Evolutionary conservation across 1,140 invertebrate species (phyloP), one percentile per base, ranked within the genome.

Genomic region (Camponotus floridanus): DNA sequence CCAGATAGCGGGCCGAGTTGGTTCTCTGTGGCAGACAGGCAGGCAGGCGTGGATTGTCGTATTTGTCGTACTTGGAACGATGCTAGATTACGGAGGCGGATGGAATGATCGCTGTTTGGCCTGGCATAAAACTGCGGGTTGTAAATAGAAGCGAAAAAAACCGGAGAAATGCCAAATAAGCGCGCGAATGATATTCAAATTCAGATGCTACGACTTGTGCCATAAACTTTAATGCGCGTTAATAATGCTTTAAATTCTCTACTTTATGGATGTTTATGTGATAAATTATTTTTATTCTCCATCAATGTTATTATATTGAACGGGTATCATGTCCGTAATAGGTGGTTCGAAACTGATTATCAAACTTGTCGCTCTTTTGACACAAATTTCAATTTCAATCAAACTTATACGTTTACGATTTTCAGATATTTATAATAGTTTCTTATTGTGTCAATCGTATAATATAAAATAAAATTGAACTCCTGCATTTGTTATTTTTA

Each of bases 1-100:
- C 55, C 79, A 83, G 79, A 83, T 83, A 83, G 79, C 79, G 68
- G 79, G 9, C 79, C 71, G 71, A 81, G 81, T 68, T 74, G 51
- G 84, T 86, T 87, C 85, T 76, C 83, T 68, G 71, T 85, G 74
- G 81, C 74, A 21, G 70, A n/a, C 48, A 57, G 57, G 42, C 57
- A 70, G 68, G 86, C 86, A 31, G 61, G 70, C 67, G 86, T 87
- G 85, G 86, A 83, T 61, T 80, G 79, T 85, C 81, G 88, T 88
- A 87, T 85, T 80, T 59, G 79, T 83, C 79, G 79, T 83, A 83
- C 68, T 83, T 74, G 79, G 79, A 83, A 83, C 68, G 79, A 83
- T 83, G 79, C 68, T 83, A 83, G 79, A 83, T 83, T 83, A 83
- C 55, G 79, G 55, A 83, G 67, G 79, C 79, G 79, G 79, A 83